Conservation (phyloP, 2,888 invertebrate genomes). For the Idaea aversata region DNA sequence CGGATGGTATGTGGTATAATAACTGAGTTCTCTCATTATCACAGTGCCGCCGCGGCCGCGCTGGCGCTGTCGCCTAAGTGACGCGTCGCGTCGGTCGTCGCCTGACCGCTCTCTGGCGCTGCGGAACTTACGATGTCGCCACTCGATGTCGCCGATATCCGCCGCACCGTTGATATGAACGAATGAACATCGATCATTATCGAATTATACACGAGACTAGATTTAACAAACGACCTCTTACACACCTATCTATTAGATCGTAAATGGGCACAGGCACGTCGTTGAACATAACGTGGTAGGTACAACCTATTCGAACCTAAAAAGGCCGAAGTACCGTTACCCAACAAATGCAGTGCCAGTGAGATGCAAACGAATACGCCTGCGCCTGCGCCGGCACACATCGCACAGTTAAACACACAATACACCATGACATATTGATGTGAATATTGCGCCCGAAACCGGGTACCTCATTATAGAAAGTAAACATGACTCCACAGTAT, state of each 20-base stretch:
- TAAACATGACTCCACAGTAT: slow-evolving; percentile 46
- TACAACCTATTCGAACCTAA: slow-evolving; percentile 42
- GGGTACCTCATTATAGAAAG: slow-evolving; percentile 43
- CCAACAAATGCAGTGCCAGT: slow-evolving; percentile 51
- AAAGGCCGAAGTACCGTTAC: slow-evolving; percentile 62
- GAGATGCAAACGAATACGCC: slow-evolving; percentile 54
- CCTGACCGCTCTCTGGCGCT: neutral
- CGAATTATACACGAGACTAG: slow-evolving; percentile 15
- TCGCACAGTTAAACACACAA: slow-evolving; percentile 51
- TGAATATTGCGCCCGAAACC: slow-evolving; percentile 37
- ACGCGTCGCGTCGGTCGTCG: neutral
- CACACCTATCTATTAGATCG: slow-evolving; percentile 21
- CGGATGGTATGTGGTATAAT: slow-evolving; percentile 13
- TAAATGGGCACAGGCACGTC: slow-evolving; percentile 31
- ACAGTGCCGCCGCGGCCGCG: slow-evolving; percentile 12
- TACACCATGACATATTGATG: slow-evolving; percentile 43
- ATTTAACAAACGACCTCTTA: slow-evolving; percentile 12
- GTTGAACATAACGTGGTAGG: slow-evolving; percentile 37
- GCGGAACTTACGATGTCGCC: neutral
- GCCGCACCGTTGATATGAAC: neutral
- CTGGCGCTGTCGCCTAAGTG: neutral
- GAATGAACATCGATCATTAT: slow-evolving; percentile 14
- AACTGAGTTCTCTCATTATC: slow-evolving; percentile 15
- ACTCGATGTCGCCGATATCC: slow-evolving; percentile 4
- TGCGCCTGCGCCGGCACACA: slow-evolving; percentile 33